Base-by-base conservation (phyloP, 2,797 vertebrate genomes). In the Dallia pectoralis region DNA sequence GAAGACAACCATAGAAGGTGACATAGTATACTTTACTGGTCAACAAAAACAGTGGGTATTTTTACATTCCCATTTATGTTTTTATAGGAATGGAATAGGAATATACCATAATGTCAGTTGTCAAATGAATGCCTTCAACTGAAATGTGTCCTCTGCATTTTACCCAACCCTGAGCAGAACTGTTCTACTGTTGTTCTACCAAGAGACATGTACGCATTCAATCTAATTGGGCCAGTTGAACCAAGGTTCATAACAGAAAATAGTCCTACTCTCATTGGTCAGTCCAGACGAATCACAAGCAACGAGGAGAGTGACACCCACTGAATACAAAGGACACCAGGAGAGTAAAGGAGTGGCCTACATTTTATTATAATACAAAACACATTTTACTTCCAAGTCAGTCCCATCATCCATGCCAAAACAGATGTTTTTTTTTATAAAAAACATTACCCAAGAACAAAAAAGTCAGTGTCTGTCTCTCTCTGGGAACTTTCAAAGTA, bases 241-340 rank as follows among this genome's bases (percentile, higher is more conserved):
- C 27, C 48, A 59, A 80, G 76, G 79, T 14, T 77, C 56, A 64
- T 8, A 70, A 73, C 69, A 73, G 64, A 73, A 33, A 74, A 70
- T 73, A 66, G 74, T 30, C 71, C 62, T 71, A 67, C 49, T 79
- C 71, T 81, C 74, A 91, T 87, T 92, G 89, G 90, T 70, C 73
- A 2, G 67, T 56, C 76, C 71, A 69, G 77, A 71, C 92, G 91
- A 93, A 89, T 92, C 69, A 73, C 51, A 66, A 15, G 29, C 32
- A 15, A 51, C 19, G 0, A 4, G 65, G 7, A 4, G 16, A 76
- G 76, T 65, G 81, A 88, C 87, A 73, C 86, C 89, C 87, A 70
- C 67, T 32, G 2, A 68, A 77, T 82, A 71, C 74, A 69, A 67
- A 36, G 47, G 32, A 53, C 70, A 44, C 40, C 11, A 44, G 40